Conservation (phyloP, 2,113 vertebrate species). For the Microcebus jonahi region DNA sequence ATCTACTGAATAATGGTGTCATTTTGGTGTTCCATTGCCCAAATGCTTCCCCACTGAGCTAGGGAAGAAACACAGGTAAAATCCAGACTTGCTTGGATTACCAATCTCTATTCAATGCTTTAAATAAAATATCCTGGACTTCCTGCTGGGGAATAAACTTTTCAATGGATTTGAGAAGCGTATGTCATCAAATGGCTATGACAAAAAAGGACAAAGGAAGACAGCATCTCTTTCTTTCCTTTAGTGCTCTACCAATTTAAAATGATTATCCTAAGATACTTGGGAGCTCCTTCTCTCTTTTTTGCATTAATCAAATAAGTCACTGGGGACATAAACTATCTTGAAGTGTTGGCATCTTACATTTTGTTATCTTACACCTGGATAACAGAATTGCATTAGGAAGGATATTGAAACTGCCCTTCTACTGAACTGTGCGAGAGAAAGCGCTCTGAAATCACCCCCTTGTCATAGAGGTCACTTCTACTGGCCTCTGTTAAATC, state of each 20-base stretch:
- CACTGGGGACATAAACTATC: background rate
- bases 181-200: background rate
- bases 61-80: background rate
- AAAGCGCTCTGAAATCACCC: background rate
- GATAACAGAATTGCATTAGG: background rate
- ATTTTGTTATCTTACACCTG: background rate
- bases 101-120: background rate
- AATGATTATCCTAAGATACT: background rate
- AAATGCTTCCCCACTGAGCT: background rate
- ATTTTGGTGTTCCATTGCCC: background rate
- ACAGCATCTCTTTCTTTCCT: background rate
- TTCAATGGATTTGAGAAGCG: background rate
- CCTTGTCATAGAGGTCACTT: background rate
- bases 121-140: background rate
- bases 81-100: background rate
- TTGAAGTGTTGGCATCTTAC: background rate
- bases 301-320: background rate
- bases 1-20: background rate
- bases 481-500: background rate
- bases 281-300: background rate
- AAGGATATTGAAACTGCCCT: background rate
- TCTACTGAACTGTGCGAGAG: background rate
- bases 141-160: background rate
- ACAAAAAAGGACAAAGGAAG: background rate
- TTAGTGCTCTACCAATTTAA: background rate